Evolutionary conservation across 1,140 invertebrate species (phyloP).

Genomic region (Nylanderia fulva): DNA sequence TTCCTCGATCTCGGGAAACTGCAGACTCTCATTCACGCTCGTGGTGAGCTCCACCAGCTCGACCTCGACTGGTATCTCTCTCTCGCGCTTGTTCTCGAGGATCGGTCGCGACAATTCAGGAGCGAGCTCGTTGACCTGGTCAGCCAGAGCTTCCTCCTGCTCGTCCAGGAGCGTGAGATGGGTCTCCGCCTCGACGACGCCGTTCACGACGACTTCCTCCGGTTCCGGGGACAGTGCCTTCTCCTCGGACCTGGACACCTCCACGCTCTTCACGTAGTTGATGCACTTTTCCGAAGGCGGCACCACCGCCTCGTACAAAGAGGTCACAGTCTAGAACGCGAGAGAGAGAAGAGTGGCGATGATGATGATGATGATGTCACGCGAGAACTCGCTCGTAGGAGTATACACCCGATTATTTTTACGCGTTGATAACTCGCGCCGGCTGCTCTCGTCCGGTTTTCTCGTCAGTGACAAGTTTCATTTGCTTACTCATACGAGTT

Average conservation of each 20-base stretch:
- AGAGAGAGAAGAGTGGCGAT: slow-evolving; percentile 21
- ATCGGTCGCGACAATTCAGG: slow-evolving; percentile 58
- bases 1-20: slow-evolving; percentile 84
- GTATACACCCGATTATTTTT: slow-evolving; percentile 53
- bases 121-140: slow-evolving; percentile 53
- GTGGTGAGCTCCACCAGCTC: slow-evolving; percentile 83
- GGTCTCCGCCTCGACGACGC: slow-evolving; percentile 68
- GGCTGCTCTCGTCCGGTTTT: neutral
- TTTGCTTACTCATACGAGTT: slow-evolving; percentile 23
- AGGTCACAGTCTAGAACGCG: slow-evolving; percentile 80
- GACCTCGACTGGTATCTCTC: slow-evolving; percentile 76
- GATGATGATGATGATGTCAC: slow-evolving; percentile 56
- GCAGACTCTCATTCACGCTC: slow-evolving; percentile 81
- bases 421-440: slow-evolving; percentile 42
- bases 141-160: slow-evolving; percentile 58
- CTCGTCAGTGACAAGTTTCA: slow-evolving; percentile 8
- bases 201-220: slow-evolving; percentile 61
- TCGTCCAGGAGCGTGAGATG: slow-evolving; percentile 66
- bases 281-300: slow-evolving; percentile 82
- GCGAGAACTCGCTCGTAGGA: slow-evolving; percentile 15
- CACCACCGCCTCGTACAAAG: slow-evolving; percentile 79
- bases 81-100: slow-evolving; percentile 52
- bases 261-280: slow-evolving; percentile 83
- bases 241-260: slow-evolving; percentile 75
- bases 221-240: slow-evolving; percentile 65